A percentile compares a stretch with the other conserved stretches of the same genome.
Evolutionary conservation across 2,888 invertebrate genomes (phyloP).

Genomic region (Xestobium rufovillosum): DNA sequence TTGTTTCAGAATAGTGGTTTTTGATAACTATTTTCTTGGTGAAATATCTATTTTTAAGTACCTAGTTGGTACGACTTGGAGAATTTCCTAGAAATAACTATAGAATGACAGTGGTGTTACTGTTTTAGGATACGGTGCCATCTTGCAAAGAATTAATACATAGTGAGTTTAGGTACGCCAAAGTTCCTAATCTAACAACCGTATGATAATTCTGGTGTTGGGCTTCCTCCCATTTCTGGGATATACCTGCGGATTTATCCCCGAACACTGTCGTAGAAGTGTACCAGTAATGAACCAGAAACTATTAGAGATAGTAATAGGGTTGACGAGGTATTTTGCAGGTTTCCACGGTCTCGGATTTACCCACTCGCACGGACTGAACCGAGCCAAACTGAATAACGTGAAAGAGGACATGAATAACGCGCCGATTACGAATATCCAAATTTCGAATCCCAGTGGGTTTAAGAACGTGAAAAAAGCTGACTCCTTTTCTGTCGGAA

Average conservation of each 20-base stretch:
- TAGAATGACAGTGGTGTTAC: too few relatives aligned
- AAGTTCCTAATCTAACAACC: too few relatives aligned
- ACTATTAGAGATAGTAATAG: constrained; percentile 56
- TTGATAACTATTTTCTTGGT: too few relatives aligned
- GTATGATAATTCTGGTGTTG: too few relatives aligned
- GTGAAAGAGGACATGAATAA: constrained; percentile 53
- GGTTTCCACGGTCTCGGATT: constrained; percentile 44
- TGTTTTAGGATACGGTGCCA: too few relatives aligned
- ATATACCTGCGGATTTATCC: constrained; percentile 54
- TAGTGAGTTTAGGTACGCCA: too few relatives aligned
- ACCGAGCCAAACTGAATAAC: constrained; percentile 53
- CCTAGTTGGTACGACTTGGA: too few relatives aligned
- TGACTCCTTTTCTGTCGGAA: constrained; percentile 52
- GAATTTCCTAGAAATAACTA: too few relatives aligned
- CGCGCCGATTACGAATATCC: constrained; percentile 55
- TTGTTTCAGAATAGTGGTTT: too few relatives aligned
- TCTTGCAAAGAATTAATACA: too few relatives aligned
- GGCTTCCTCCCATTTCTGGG: too few relatives aligned
- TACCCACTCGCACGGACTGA: constrained; percentile 57
- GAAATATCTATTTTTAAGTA: too few relatives aligned
- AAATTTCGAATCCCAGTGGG: constrained; percentile 57
- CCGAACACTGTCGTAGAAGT: constrained; percentile 55
- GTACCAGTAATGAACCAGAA: constrained; percentile 63
- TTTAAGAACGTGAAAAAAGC: constrained; percentile 59
- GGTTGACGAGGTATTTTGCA: constrained; percentile 43